These are phyloP conservation scores for Parnassius mnemosyne DNA, from an alignment of 2,888 invertebrate genomes.

Conservation along the genomic window DNA sequence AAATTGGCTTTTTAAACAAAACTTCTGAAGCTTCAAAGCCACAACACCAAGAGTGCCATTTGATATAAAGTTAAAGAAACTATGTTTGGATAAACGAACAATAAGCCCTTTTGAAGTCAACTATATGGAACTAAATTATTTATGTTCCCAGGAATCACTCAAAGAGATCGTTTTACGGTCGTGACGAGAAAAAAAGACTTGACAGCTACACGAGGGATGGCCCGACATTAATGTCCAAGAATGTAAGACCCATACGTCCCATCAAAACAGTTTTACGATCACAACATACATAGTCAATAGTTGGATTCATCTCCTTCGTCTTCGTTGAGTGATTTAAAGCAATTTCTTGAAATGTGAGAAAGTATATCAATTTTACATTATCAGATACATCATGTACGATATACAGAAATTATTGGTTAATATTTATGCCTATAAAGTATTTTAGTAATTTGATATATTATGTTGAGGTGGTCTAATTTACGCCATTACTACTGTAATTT, in stretches of 20 bases:
- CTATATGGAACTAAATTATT: slow-evolving; percentile 49
- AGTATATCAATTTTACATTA: slow-evolving; percentile 40
- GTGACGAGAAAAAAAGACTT: slow-evolving; percentile 46
- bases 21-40: slow-evolving; percentile 36
- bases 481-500: too few species aligned
- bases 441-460: too few species aligned
- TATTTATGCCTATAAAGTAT: too few species aligned
- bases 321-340: slow-evolving; percentile 63
- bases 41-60: slow-evolving; percentile 28
- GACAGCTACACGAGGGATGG: slow-evolving; percentile 41
- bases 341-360: slow-evolving; percentile 52
- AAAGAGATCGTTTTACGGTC: slow-evolving; percentile 62
- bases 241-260: slow-evolving; percentile 57
- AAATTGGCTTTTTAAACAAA: slow-evolving; percentile 23
- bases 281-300: slow-evolving; percentile 56
- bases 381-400: too few species aligned
- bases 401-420: too few species aligned
- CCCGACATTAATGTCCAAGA: slow-evolving; percentile 61
- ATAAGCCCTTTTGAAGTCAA: slow-evolving; percentile 62
- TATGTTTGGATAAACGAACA: slow-evolving; percentile 40
- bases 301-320: slow-evolving; percentile 41
- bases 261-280: slow-evolving; percentile 68
- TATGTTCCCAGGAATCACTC: slow-evolving; percentile 67
- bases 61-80: slow-evolving; percentile 39
- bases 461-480: too few species aligned